phyloP scores from a whole-genome alignment of 2,113 vertebrate genomes.

The Ammodytes marinus region DNA sequence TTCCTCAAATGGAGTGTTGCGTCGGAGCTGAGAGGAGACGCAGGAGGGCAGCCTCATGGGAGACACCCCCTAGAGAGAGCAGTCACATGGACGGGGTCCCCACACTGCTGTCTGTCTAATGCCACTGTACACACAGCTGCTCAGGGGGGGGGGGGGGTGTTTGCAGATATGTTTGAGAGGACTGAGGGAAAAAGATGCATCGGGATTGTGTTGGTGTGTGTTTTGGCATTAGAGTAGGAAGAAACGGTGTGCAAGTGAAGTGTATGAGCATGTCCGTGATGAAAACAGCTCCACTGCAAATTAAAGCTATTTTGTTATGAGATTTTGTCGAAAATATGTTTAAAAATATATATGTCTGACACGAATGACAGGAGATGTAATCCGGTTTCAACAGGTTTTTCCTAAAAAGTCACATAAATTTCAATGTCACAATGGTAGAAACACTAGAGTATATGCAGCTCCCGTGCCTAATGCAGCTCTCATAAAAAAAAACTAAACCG shows the following conservation, averaged over 20 bases:
- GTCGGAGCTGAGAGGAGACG: constrained; percentile 46
- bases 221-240: neutral
- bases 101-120: constrained; percentile 5
- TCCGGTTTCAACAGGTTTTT: too few relatives aligned
- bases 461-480: too few relatives aligned
- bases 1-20: constrained; percentile 64
- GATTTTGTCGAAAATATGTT: too few relatives aligned
- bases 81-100: constrained; percentile 49
- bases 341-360: too few relatives aligned
- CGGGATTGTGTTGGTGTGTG: neutral
- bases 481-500: too few relatives aligned
- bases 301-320: neutral
- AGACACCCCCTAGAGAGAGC: constrained; percentile 56
- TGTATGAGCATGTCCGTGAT: neutral
- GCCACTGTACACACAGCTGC: constrained; percentile 22
- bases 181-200: neutral
- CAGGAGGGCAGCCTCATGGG: constrained; percentile 41
- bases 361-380: too few relatives aligned
- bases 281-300: constrained; percentile 3
- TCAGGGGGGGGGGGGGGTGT: neutral
- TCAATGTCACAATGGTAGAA: neutral
- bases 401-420: too few relatives aligned
- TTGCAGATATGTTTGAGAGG: constrained; percentile 5
- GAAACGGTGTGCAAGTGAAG: neutral
- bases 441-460: neutral